phyloP scores from a whole-genome alignment of 2,797 vertebrate species.

The Betta splendens region DNA sequence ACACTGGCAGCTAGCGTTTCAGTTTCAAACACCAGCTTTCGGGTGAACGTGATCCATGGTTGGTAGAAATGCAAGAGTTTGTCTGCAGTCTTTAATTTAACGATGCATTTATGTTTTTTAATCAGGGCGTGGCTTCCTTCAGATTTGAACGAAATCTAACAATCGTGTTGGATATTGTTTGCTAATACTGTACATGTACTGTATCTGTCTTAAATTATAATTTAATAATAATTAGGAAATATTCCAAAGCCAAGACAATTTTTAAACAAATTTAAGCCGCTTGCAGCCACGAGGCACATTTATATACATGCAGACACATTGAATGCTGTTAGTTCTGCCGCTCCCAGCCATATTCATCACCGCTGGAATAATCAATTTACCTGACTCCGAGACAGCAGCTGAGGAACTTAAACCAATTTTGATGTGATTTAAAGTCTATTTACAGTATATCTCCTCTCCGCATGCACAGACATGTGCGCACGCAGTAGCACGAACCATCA shows the following conservation, averaged over 20 bases:
- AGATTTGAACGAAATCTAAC: too few relatives aligned
- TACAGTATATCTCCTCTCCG: slow-evolving; percentile 19
- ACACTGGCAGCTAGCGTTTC: slow-evolving; percentile 17
- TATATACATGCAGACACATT: background rate
- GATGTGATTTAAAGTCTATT: slow-evolving; percentile 39
- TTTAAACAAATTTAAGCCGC: background rate
- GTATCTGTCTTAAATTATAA: too few relatives aligned
- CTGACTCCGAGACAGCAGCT: slow-evolving; percentile 17
- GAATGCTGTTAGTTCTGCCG: slow-evolving; percentile 10
- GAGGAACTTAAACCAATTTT: slow-evolving; percentile 45
- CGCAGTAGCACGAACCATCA: slow-evolving; percentile 2
- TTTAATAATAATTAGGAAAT: background rate
- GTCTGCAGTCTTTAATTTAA: background rate
- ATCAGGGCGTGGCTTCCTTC: too few relatives aligned
- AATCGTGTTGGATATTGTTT: background rate
- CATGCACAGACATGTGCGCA: background rate
- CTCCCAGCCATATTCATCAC: slow-evolving; percentile 22
- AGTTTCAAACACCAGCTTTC: slow-evolving; percentile 29
- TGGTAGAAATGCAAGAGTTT: background rate
- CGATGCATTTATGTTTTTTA: background rate
- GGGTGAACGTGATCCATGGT: background rate
- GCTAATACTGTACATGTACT: too few relatives aligned
- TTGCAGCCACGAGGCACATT: slow-evolving; percentile 1
- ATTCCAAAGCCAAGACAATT: background rate
- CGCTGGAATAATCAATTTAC: slow-evolving; percentile 26